Conservation (phyloP, 2,797 vertebrate species). For the Sebastes vulpes region DNA sequence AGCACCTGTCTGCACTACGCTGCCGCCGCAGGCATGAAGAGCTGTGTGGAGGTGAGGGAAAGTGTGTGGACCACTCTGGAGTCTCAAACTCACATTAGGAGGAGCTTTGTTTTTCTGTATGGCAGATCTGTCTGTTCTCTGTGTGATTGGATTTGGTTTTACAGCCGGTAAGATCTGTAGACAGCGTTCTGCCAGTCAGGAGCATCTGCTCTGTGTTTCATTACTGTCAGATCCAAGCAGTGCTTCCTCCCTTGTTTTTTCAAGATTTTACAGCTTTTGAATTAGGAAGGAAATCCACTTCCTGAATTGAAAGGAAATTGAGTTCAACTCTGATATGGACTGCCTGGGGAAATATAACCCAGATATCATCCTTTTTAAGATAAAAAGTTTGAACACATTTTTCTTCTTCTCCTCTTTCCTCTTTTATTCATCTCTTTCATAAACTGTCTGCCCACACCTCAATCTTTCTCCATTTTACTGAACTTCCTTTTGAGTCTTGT, state of each 20-base stretch:
- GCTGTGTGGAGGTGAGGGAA: slow-evolving; percentile 94
- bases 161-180: background rate
- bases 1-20: slow-evolving; percentile 97
- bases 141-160: slow-evolving; percentile 14
- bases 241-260: background rate
- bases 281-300: background rate
- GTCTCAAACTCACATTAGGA: background rate
- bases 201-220: slow-evolving; percentile 38
- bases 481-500: background rate
- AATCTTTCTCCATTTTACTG: background rate
- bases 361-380: slow-evolving; percentile 1
- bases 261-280: slow-evolving; percentile 1
- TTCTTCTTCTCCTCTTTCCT: background rate
- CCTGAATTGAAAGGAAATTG: background rate
- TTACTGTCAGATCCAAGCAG: slow-evolving; percentile 9
- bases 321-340: background rate
- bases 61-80: background rate
- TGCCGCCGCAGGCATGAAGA: slow-evolving; percentile 98
- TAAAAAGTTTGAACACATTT: slow-evolving; percentile 3
- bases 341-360: background rate
- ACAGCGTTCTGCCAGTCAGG: background rate
- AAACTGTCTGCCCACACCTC: background rate
- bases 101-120: background rate
- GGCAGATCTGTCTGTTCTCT: background rate
- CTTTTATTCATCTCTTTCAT: background rate